These are phyloP conservation scores for Rhabdomys pumilio DNA, from an alignment of 2,797 vertebrate genomes.

Conservation along the genomic window DNA sequence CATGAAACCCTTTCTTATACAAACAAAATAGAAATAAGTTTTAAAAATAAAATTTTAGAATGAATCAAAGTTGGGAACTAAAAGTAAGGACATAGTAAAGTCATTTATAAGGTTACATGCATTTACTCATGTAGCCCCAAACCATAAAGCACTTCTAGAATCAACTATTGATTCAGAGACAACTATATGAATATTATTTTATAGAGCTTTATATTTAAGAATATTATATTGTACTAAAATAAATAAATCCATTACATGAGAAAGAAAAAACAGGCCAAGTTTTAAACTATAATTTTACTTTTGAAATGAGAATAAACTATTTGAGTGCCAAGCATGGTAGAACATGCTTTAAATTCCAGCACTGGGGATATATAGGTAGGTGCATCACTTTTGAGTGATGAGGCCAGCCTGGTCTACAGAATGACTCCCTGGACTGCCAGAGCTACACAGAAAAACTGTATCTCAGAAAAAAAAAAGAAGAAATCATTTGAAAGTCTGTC, in stretches of 20 bases:
- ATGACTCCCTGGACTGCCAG: background rate
- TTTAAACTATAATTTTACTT: background rate
- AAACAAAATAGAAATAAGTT: background rate
- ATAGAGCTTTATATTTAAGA: background rate
- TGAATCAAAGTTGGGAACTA: background rate
- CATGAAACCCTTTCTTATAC: background rate
- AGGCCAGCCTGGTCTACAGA: background rate
- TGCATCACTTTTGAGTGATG: background rate
- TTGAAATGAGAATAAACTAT: slow-evolving; percentile 14
- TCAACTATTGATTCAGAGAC: slow-evolving; percentile 22
- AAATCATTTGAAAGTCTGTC: background rate
- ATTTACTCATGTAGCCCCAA: background rate
- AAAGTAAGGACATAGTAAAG: background rate
- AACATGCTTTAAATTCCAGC: background rate
- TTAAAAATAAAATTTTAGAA: background rate
- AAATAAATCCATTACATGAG: background rate
- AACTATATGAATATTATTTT: background rate
- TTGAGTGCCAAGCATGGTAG: background rate
- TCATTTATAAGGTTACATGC: background rate
- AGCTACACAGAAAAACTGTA: background rate
- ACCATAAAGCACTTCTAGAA: slow-evolving; percentile 14
- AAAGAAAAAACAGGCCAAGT: background rate
- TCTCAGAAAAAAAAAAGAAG: background rate
- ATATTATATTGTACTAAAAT: background rate
- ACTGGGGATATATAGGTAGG: background rate